Percentiles rank a stretch among this genome's conserved stretches.
Evolutionary conservation across 2,113 vertebrate species (phyloP).

Genomic region (Sylvietta virens): DNA sequence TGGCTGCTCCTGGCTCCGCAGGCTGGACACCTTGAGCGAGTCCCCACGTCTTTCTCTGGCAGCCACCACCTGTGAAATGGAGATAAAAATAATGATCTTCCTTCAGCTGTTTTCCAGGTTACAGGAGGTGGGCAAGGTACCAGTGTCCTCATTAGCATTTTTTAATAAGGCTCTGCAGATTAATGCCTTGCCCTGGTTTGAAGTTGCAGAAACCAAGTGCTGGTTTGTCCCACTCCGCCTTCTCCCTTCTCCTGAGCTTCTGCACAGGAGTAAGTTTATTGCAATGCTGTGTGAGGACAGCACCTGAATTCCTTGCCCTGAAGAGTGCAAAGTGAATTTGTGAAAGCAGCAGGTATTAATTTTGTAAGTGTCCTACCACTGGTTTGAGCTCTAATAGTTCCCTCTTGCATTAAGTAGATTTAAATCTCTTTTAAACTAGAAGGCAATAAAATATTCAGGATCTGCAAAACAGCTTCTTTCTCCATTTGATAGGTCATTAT

Average conservation of each 20-base stretch:
- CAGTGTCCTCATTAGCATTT: neutral
- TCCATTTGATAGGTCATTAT: neutral
- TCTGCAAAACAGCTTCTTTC: neutral
- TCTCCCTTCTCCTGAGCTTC: neutral
- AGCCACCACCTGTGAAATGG: neutral
- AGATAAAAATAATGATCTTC: neutral
- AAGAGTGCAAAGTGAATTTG: neutral
- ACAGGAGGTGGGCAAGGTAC: neutral
- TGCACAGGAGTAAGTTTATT: neutral
- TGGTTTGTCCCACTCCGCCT: neutral
- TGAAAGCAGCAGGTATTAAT: neutral
- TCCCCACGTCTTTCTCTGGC: neutral
- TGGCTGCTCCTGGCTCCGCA: accelerated
- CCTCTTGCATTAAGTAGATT: neutral
- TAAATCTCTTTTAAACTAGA: neutral
- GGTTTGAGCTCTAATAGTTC: neutral
- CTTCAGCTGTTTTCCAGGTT: neutral
- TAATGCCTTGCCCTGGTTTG: neutral
- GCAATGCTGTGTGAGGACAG: neutral
- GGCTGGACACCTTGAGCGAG: neutral
- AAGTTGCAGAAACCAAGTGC: accelerated
- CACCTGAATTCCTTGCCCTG: neutral
- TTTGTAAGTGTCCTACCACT: neutral
- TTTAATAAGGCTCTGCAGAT: neutral
- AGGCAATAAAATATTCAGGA: neutral